phyloP scores from a whole-genome alignment of 1,140 invertebrate genomes.

The Pararge aegeria region DNA sequence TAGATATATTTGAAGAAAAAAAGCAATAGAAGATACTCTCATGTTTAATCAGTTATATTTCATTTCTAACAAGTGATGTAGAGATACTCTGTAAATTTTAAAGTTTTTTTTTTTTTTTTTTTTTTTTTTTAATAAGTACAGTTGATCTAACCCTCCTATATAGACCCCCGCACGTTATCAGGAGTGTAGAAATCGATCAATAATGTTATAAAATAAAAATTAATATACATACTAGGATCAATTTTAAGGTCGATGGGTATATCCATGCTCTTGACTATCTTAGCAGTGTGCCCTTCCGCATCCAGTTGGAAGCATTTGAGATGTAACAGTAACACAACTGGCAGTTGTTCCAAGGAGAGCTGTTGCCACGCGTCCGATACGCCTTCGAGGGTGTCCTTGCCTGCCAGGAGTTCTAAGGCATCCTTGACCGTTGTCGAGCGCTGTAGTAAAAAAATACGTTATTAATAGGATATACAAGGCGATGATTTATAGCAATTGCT shows the following conservation, averaged over 20 bases:
- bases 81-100: too few relatives aligned
- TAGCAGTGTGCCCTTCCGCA: slow-evolving; percentile 90
- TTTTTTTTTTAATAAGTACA: too few relatives aligned
- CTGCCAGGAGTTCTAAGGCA: slow-evolving; percentile 91
- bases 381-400: slow-evolving; percentile 91
- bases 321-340: slow-evolving; percentile 92
- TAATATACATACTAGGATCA: slow-evolving; percentile 87
- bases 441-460: slow-evolving; percentile 80
- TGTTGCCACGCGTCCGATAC: slow-evolving; percentile 91
- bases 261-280: slow-evolving; percentile 93
- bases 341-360: slow-evolving; percentile 91
- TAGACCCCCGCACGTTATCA: too few relatives aligned
- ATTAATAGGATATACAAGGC: too few relatives aligned
- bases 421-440: slow-evolving; percentile 90
- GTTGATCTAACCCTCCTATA: too few relatives aligned
- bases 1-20: too few relatives aligned
- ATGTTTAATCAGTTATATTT: too few relatives aligned
- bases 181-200: too few relatives aligned
- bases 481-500: too few relatives aligned
- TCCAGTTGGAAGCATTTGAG: slow-evolving; percentile 94
- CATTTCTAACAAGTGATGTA: too few relatives aligned
- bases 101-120: too few relatives aligned
- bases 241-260: slow-evolving; percentile 95
- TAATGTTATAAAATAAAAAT: slow-evolving; percentile 22
- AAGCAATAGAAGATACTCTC: too few relatives aligned